These are phyloP conservation scores for Meriones unguiculatus DNA, from an alignment of 2,113 vertebrate genomes.

Conservation along the genomic window DNA sequence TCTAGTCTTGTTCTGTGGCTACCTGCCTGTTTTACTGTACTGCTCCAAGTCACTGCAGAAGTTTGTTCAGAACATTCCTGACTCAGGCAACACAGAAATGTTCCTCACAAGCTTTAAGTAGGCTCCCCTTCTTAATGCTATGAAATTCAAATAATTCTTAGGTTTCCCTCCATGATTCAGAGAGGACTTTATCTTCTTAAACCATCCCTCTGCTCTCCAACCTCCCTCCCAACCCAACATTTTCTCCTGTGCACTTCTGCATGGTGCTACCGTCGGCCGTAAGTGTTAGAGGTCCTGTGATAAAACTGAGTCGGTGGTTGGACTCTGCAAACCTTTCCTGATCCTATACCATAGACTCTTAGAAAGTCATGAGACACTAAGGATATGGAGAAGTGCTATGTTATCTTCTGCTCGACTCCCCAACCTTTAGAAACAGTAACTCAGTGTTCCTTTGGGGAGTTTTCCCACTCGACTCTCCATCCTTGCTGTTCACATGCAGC, in stretches of 20 bases:
- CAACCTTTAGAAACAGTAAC: background rate
- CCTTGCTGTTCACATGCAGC: background rate
- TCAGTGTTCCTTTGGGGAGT: background rate
- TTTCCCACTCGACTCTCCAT: background rate
- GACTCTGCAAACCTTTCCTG: background rate
- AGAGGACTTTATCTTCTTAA: slow-evolving; percentile 37
- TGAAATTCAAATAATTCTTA: slow-evolving; percentile 28
- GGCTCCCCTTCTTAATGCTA: slow-evolving; percentile 8
- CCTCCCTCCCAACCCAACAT: background rate
- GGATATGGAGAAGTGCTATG: background rate
- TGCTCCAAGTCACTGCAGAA: background rate
- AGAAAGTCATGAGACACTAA: background rate
- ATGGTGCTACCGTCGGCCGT: background rate
- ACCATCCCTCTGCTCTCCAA: background rate
- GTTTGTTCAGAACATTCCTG: slow-evolving; percentile 34
- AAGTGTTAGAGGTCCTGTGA: slow-evolving; percentile 10
- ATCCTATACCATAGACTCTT: background rate
- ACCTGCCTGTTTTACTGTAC: background rate
- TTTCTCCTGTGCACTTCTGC: background rate
- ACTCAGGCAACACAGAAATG: slow-evolving; percentile 41
- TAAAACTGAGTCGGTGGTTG: background rate
- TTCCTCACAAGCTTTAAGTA: slow-evolving; percentile 35
- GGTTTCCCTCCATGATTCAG: slow-evolving; percentile 49
- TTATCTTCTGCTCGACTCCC: too few species aligned
- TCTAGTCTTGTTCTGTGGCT: background rate